phyloP scores from a whole-genome alignment of 2,888 invertebrate species.

The Norana najaformis region DNA sequence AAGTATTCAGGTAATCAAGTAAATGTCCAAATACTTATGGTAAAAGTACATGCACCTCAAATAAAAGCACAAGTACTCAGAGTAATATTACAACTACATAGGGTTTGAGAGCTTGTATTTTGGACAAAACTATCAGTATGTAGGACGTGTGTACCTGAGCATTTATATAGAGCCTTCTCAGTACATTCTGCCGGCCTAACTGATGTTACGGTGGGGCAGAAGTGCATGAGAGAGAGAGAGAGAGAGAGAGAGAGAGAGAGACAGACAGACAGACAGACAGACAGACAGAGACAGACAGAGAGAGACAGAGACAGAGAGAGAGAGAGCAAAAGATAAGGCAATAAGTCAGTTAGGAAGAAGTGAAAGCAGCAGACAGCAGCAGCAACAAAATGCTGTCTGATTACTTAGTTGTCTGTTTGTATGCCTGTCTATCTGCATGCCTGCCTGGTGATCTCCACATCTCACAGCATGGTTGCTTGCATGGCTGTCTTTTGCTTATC shows the following conservation, averaged over 20 bases:
- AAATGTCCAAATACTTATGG: too few species aligned
- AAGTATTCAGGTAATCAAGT: too few species aligned
- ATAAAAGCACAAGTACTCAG: too few species aligned
- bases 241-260: background rate
- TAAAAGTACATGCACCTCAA: too few species aligned
- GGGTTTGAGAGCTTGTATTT: too few species aligned
- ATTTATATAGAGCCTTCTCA: background rate
- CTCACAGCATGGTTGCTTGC: background rate
- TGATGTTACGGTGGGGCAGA: background rate
- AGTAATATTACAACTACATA: too few species aligned
- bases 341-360: slow-evolving; percentile 1
- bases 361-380: background rate
- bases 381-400: background rate
- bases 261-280: background rate
- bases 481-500: background rate
- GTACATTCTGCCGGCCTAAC: background rate
- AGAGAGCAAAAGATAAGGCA: background rate
- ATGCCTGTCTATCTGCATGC: background rate
- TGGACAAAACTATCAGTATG: too few species aligned
- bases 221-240: background rate
- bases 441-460: background rate
- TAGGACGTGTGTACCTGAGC: background rate
- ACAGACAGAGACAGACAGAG: background rate
- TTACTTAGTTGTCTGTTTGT: background rate
- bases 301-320: background rate